phyloP scores from a whole-genome alignment of 2,888 invertebrate species.

The Bibio marci region DNA sequence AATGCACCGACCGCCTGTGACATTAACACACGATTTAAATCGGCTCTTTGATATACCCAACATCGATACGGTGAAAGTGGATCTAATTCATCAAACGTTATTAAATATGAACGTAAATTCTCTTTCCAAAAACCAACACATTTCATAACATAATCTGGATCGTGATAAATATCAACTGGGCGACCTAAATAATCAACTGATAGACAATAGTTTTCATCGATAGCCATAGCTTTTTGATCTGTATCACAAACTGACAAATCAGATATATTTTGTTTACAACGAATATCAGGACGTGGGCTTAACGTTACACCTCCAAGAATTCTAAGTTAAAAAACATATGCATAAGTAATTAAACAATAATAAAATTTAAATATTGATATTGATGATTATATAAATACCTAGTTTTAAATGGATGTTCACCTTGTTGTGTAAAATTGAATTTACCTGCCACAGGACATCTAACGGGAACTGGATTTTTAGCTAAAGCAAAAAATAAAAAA shows the following conservation, averaged over 20 bases:
- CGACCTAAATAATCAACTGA: constrained; percentile 91
- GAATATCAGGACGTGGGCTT: constrained; percentile 80
- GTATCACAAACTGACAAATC: constrained; percentile 92
- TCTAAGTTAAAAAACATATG: constrained; percentile 27
- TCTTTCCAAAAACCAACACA: constrained; percentile 98
- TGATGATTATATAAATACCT: constrained; percentile 25
- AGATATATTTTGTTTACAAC: constrained; percentile 85
- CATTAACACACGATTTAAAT: constrained; percentile 72
- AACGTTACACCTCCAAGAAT: constrained; percentile 91
- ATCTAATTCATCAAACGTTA: constrained; percentile 92
- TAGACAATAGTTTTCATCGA: constrained; percentile 91
- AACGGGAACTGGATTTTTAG: constrained; percentile 79
- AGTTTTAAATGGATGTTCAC: constrained; percentile 82
- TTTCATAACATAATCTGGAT: constrained; percentile 90
- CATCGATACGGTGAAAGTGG: constrained; percentile 83
- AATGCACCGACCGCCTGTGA: constrained; percentile 81
- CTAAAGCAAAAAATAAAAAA: constrained; percentile 17
- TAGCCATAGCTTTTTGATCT: constrained; percentile 83
- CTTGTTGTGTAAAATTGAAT: constrained; percentile 81
- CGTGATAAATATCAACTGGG: constrained; percentile 88
- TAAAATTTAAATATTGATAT: background rate
- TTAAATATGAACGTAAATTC: constrained; percentile 87
- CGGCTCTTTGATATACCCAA: constrained; percentile 94
- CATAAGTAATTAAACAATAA: constrained; percentile 5
- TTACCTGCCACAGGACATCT: constrained; percentile 94